Percentiles rank a stretch among this genome's conserved stretches.
Conservation (phyloP, 2,797 vertebrate genomes). For the Cossypha niveicapilla region DNA sequence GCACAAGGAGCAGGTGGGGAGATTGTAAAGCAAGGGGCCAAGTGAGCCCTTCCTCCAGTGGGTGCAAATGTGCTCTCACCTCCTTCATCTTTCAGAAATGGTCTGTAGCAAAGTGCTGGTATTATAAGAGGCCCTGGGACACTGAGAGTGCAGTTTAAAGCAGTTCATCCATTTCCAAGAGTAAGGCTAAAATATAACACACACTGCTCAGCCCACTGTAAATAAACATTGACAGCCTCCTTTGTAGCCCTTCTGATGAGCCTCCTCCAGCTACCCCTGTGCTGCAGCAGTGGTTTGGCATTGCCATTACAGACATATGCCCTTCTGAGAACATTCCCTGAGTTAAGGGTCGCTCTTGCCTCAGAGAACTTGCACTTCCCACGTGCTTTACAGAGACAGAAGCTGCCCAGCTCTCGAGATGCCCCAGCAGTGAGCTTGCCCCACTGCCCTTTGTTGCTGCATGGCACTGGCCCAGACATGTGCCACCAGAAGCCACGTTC, state of each 20-base stretch:
- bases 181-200: neutral
- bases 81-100: neutral
- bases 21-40: neutral
- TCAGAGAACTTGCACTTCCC: neutral
- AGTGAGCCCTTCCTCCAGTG: neutral
- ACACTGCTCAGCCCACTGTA: neutral
- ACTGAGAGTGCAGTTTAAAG: neutral
- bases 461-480: rapidly evolving
- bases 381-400: neutral
- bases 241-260: neutral
- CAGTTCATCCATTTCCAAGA: neutral
- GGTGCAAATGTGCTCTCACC: neutral
- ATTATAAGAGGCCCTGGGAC: neutral
- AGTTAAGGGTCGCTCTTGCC: neutral
- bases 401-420: neutral
- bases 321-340: rapidly evolving
- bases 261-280: neutral
- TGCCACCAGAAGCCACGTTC: neutral
- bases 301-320: neutral
- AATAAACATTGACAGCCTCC: neutral
- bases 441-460: neutral
- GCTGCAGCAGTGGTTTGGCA: neutral
- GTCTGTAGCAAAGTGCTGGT: neutral
- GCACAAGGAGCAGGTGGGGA: rapidly evolving
- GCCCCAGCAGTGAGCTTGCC: neutral